A percentile compares a stretch with the other conserved stretches of the same genome.
These are phyloP conservation scores for Octonoba sinensis DNA, from an alignment of 2,888 invertebrate genomes.

Conservation along the genomic window DNA sequence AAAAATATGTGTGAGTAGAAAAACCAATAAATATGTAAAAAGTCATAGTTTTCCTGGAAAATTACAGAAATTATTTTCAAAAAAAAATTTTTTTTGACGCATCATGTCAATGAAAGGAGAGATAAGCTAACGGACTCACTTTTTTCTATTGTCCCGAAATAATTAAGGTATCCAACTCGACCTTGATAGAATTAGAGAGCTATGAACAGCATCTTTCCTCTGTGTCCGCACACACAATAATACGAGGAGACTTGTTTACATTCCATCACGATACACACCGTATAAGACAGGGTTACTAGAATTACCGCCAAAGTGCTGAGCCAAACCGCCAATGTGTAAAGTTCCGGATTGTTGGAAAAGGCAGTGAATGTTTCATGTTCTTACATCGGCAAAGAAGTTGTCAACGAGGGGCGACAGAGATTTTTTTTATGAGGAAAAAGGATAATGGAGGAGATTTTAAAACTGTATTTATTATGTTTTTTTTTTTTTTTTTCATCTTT, in stretches of 20 bases:
- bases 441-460: no score
- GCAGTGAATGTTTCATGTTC: no score
- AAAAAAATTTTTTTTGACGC: not conserved
- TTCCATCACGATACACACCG: constrained; percentile 34
- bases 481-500: no score
- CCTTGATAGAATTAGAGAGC: constrained; percentile 9
- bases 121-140: not conserved
- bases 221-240: constrained; percentile 32
- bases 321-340: not conserved
- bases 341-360: no score
- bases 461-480: no score
- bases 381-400: no score
- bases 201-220: constrained; percentile 14
- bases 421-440: no score
- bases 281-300: constrained; percentile 25
- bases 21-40: not conserved
- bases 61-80: not conserved
- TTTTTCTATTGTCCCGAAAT: not conserved
- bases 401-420: no score
- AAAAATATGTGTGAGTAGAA: not conserved
- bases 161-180: constrained; percentile 23
- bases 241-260: constrained; percentile 42
- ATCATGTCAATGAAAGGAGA: no score
- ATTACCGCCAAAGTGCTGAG: constrained; percentile 15
- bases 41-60: not conserved